phyloP scores from a whole-genome alignment of 1,140 invertebrate species.

The Propsilocerus akamusi region DNA sequence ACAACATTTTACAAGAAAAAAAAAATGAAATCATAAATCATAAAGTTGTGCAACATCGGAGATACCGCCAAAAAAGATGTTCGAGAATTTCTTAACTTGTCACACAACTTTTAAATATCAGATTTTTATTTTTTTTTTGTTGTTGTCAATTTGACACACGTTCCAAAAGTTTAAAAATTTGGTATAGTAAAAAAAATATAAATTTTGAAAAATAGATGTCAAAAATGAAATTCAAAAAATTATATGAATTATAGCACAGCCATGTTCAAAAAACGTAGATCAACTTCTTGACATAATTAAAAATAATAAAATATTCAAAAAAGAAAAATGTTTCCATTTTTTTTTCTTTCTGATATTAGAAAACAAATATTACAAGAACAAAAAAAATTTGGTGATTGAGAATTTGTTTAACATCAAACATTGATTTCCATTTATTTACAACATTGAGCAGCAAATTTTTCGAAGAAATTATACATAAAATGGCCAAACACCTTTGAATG shows the following conservation, averaged over 20 bases:
- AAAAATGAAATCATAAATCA: too few species aligned
- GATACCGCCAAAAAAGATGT: too few species aligned
- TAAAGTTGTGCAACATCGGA: too few species aligned
- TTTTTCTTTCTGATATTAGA: not conserved
- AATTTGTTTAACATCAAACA: too few species aligned
- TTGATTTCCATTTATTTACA: too few species aligned
- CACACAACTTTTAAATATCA: not conserved
- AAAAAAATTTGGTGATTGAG: too few species aligned
- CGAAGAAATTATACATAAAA: too few species aligned
- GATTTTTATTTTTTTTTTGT: not conserved
- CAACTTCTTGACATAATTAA: constrained; percentile 59
- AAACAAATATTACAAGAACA: too few species aligned
- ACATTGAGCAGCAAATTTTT: too few species aligned
- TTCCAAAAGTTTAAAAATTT: not conserved
- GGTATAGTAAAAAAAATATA: not conserved
- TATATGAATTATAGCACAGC: constrained; percentile 37
- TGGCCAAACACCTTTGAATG: too few species aligned
- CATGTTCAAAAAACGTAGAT: constrained; percentile 76
- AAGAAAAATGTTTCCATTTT: constrained; percentile 15
- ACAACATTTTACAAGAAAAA: not conserved
- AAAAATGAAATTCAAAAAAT: constrained; percentile 12
- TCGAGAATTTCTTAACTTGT: too few species aligned
- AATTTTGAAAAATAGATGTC: not conserved
- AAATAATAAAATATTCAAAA: constrained; percentile 10
- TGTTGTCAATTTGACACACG: too few species aligned